phyloP scores from a whole-genome alignment of 2,113 vertebrate species.

The Myrmophylax atrothorax region DNA sequence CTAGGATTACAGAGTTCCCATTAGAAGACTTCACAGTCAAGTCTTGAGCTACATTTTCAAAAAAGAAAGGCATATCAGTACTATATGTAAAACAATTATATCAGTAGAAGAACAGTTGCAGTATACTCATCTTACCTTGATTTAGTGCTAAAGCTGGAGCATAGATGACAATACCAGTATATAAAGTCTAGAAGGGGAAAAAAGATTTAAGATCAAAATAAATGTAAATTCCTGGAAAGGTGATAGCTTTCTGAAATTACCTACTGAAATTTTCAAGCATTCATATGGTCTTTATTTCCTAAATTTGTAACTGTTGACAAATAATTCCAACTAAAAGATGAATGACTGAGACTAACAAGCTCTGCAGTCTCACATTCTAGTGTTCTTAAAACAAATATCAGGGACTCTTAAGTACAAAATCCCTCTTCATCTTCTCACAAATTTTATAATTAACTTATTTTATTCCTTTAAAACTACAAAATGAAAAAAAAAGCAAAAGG shows the following conservation, averaged over 20 bases:
- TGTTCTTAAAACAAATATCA: background rate
- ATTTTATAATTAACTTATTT: background rate
- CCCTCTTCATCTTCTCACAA: background rate
- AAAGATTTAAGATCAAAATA: background rate
- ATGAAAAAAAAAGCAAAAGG: background rate
- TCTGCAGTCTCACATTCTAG: background rate
- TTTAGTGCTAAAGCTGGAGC: slow-evolving; percentile 94
- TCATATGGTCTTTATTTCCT: background rate
- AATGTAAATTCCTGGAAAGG: background rate
- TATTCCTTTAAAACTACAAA: background rate
- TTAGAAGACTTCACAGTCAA: background rate
- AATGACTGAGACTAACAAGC: background rate
- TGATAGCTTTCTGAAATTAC: background rate
- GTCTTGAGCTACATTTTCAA: background rate
- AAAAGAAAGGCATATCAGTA: background rate
- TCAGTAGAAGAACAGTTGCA: background rate
- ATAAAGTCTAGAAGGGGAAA: slow-evolving; percentile 79
- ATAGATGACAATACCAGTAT: slow-evolving; percentile 96
- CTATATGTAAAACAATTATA: background rate
- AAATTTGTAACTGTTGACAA: background rate
- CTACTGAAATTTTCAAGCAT: background rate
- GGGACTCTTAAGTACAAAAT: background rate
- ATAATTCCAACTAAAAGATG: background rate
- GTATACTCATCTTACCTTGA: slow-evolving; percentile 82
- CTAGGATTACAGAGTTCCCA: background rate